Evolutionary conservation across 2,888 invertebrate species (phyloP), one percentile per base, ranked within the genome.

Genomic region (Anagyrus pseudococci): DNA sequence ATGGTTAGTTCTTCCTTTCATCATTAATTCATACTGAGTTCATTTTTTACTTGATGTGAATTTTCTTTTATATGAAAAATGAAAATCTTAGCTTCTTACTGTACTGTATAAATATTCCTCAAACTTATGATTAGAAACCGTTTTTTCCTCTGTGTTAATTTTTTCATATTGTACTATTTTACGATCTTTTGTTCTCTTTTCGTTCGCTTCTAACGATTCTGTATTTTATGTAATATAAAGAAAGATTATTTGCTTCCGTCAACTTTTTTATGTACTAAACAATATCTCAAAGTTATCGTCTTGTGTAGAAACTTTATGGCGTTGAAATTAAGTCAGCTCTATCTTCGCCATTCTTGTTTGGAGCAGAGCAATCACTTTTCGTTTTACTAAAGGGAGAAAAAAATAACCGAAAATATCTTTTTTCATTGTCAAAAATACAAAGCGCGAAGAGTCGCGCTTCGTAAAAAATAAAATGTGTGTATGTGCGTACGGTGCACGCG

Each of bases 1-100:
- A 47, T 23, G 17, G 54, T 61, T 40, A 44, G 52, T 57, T 57
- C 57, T 64, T 63, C 63, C 63, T n/a, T 41, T 53, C 48, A 55
- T 43, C 23, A 52, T 53, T 60, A 44, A 29, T 65, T 65, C 43
- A 41, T 44, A 43, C 54, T 10, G 26, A 59, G 50, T 49, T 52
- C 15, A 33, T 64, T 66, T 62, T 62, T 25, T 67, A 62, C 26
- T 61, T 49, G 22, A 59, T 37, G n/a, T 37, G 2, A 8, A 37
- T 37, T 13, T 50, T 33, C 47, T 58, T 64, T 64, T 56, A 47
- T 52, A 60, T 49, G 48, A 49, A 47, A 61, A 58, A 20, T n/a
- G n/a, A 49, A 7, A 1, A 15, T 49, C 55, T 50, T 58, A 22
- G 29, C 50, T 59, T 59, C 60, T 58, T 26, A 57, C 52, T 60